phyloP scores from a whole-genome alignment of 2,888 invertebrate genomes.

The Lasiommata megera region DNA sequence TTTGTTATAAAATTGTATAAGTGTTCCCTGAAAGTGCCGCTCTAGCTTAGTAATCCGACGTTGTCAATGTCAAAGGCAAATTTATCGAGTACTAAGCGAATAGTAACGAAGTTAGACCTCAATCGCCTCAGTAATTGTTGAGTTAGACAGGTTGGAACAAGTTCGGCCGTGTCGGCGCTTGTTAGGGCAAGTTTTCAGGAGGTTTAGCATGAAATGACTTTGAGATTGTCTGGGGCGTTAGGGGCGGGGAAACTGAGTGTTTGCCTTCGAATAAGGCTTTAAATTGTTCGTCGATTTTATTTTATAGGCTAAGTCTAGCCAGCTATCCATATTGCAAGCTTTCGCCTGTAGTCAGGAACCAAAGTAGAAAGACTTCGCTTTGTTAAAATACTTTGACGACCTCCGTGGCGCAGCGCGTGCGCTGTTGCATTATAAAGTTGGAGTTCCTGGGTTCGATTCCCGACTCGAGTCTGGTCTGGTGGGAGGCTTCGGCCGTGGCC shows the following conservation, averaged over 20 bases:
- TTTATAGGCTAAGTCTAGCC: neutral
- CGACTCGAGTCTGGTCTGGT: no score
- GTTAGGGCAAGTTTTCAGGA: constrained; percentile 23
- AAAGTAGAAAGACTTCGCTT: no score
- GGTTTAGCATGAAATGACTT: constrained; percentile 20
- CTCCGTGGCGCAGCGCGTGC: no score
- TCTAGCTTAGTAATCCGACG: constrained; percentile 10
- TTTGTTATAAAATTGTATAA: no score
- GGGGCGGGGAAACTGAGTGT: neutral
- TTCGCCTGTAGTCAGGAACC: no score
- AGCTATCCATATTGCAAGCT: neutral
- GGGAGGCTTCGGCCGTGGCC: no score
- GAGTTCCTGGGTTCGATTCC: no score
- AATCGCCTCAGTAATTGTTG: constrained; percentile 33
- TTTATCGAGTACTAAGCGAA: constrained; percentile 21
- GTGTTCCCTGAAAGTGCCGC: constrained; percentile 1
- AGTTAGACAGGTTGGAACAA: constrained; percentile 29
- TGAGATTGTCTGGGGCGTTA: neutral
- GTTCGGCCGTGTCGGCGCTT: constrained; percentile 17
- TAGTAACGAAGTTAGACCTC: constrained; percentile 25
- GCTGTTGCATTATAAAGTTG: no score
- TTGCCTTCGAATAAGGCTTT: neutral
- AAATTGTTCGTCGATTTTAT: neutral
- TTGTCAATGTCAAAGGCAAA: constrained; percentile 21
- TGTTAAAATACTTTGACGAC: no score